Conservation (phyloP, 2,888 invertebrate genomes). For the Bruchidius siliquastri region DNA sequence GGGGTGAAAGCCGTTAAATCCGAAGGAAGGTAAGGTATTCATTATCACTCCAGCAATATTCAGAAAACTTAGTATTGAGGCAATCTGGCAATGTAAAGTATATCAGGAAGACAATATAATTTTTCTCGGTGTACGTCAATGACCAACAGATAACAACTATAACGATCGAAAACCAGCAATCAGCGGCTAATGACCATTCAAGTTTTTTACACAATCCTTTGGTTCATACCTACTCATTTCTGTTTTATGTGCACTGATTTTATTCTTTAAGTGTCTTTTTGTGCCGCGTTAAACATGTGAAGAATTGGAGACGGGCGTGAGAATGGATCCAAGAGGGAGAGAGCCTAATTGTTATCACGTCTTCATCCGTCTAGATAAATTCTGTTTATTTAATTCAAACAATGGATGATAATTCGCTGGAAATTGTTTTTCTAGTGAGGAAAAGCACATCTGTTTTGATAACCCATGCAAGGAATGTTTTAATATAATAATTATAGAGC, state of each 20-base stretch:
- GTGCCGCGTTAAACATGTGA: slow-evolving; percentile 9
- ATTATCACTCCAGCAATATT: no score
- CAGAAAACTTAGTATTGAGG: no score
- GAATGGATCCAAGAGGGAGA: background rate
- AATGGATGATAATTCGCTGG: background rate
- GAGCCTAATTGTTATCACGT: background rate
- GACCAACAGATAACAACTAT: background rate
- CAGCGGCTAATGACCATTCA: slow-evolving; percentile 1
- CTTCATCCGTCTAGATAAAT: background rate
- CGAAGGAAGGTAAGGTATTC: no score
- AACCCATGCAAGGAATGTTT: background rate
- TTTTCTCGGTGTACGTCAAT: no score
- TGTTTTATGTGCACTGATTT: slow-evolving; percentile 7
- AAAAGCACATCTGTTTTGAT: background rate
- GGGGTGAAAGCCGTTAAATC: no score
- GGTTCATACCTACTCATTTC: background rate
- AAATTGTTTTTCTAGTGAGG: background rate
- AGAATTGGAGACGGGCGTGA: slow-evolving; percentile 2
- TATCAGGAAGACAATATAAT: background rate
- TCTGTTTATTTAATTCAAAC: background rate
- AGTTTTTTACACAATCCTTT: slow-evolving; percentile 3
- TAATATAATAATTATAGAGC: background rate
- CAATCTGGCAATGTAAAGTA: no score
- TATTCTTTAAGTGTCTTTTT: slow-evolving; percentile 12
- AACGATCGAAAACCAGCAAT: background rate